These are phyloP conservation scores for Drosophila leonis DNA, from an alignment of 2,888 invertebrate genomes.

Conservation along the genomic window DNA sequence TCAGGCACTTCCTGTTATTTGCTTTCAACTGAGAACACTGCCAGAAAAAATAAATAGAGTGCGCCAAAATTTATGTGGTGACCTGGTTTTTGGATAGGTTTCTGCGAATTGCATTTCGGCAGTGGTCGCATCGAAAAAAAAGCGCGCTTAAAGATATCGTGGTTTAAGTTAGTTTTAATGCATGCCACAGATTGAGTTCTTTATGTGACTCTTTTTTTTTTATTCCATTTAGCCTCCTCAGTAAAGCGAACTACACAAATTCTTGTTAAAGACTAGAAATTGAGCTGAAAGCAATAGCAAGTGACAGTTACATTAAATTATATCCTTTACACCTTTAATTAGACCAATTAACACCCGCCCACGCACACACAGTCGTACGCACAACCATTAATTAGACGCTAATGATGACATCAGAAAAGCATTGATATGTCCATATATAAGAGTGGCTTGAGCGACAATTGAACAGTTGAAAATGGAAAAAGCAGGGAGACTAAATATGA, in stretches of 20 bases:
- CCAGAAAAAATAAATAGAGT: constrained; percentile 30
- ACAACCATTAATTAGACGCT: constrained; percentile 57
- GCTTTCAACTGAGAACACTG: constrained; percentile 9
- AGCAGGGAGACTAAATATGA: background rate
- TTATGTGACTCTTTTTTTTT: no score
- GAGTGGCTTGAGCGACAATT: constrained; percentile 2
- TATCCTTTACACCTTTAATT: constrained; percentile 43
- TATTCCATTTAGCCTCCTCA: background rate
- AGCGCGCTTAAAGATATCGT: background rate
- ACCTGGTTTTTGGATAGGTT: constrained; percentile 46
- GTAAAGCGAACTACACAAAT: background rate
- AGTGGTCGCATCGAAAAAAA: background rate
- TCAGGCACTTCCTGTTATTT: background rate
- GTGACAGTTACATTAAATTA: constrained; percentile 24
- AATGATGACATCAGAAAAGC: constrained; percentile 37
- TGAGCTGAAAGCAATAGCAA: background rate
- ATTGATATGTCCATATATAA: constrained; percentile 36
- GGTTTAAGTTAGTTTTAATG: no score
- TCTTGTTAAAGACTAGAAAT: background rate
- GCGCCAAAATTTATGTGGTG: constrained; percentile 67
- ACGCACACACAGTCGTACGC: constrained; percentile 17
- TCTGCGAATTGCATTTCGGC: background rate
- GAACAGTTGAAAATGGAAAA: constrained; percentile 5
- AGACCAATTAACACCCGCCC: constrained; percentile 58
- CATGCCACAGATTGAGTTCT: background rate